A percentile compares a stretch with the other conserved stretches of the same genome.
phyloP scores from a whole-genome alignment of 2,888 invertebrate genomes.

The Tanytarsus gracilentus region DNA sequence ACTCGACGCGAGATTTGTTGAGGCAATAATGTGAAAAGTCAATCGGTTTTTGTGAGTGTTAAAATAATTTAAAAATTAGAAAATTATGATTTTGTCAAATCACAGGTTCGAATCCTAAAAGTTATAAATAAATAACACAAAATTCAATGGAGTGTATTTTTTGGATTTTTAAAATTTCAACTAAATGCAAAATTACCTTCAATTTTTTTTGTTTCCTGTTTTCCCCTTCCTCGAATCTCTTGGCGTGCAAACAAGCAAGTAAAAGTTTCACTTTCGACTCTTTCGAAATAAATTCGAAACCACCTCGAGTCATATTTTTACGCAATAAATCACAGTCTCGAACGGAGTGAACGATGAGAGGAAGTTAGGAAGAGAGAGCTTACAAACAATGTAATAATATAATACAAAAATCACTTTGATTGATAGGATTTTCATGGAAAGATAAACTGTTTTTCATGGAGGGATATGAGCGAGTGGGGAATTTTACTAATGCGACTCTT shows the following conservation, averaged over 20 bases:
- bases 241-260: background rate
- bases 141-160: too few species aligned
- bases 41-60: too few species aligned
- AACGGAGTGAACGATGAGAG: too few species aligned
- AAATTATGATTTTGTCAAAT: too few species aligned
- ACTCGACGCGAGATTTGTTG: background rate
- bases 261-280: background rate
- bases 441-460: conserved; percentile 1
- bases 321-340: conserved; percentile 13
- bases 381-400: conserved; percentile 27
- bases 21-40: background rate
- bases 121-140: too few species aligned
- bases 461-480: background rate
- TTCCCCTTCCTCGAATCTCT: too few species aligned
- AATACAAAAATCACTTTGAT: conserved; percentile 21
- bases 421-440: conserved; percentile 27
- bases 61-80: too few species aligned
- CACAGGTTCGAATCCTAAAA: too few species aligned
- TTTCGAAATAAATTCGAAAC: conserved; percentile 1
- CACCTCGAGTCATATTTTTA: conserved; percentile 13
- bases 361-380: background rate
- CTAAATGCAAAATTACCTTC: too few species aligned
- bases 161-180: too few species aligned
- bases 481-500: background rate
- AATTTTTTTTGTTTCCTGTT: too few species aligned